Evolutionary conservation across 2,113 vertebrate species (phyloP), one percentile per base, ranked within the genome.

Genomic region (Elachura formosa): DNA sequence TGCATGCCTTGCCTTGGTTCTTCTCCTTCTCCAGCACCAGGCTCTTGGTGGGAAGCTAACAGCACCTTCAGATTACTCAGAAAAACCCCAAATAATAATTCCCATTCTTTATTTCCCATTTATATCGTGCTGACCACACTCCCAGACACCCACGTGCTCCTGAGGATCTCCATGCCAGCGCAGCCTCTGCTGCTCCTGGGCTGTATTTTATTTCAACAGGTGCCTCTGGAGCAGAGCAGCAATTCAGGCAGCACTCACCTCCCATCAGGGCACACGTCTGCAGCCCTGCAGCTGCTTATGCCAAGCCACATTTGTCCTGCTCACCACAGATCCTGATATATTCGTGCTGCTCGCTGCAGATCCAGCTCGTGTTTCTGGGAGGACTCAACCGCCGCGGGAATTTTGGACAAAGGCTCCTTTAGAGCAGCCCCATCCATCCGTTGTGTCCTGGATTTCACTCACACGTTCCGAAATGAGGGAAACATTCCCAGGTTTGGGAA

Each of bases 391-490:
- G 19, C 63, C 21, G 72, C 61, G 33, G 79, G 79, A 40, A 49
- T 89, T 92, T 62, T 19, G 58, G 94, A 97, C 94, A 95, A 96
- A 96, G 94, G 43, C 84, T 88, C 75, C 96, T 94, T 96, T 95
- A 86, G 61, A 81, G 66, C 84, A 71, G 68, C 84, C 95, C 78
- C 76, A 81, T 92, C 90, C 92, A 76, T 86, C 94, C 91, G 45
- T 87, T 73, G 81, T 96, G 89, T 49, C 52, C 90, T 56, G 87
- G 89, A 97, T 97, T 98, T 97, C 98, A 95, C 95, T 90, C 54
- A 79, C 95, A 97, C 96, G 0, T 94, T 91, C 84, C 31, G 61
- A 97, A 96, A 87, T 73, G 94, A 93, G 94, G 84, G 55, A 89
- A 95, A 88, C 43, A 43, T 58, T 91, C 81, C 72, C 29, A 72